Percentiles rank a stretch among this genome's conserved stretches.
Evolutionary conservation across 2,888 invertebrate species (phyloP).

Genomic region (Stomorhina lunata): DNA sequence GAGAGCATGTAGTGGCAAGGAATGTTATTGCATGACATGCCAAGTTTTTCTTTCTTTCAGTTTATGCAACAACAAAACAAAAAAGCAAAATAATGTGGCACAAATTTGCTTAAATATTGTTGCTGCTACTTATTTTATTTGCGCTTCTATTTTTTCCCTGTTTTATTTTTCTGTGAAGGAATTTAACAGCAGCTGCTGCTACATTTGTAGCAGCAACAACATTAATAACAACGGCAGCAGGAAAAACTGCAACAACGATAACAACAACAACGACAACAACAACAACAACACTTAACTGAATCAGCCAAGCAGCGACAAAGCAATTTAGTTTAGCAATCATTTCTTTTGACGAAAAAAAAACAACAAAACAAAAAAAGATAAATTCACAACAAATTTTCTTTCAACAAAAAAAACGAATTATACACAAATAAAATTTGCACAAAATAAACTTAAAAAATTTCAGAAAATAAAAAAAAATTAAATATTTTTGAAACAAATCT

Average conservation of each 20-base stretch:
- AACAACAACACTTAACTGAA: conserved; percentile 55
- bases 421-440: not conserved
- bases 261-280: conserved; percentile 7
- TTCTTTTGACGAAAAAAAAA: conserved; percentile 29
- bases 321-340: conserved; percentile 57
- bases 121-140: conserved; percentile 19
- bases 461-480: too few relatives aligned
- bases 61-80: not conserved
- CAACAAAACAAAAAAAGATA: conserved; percentile 12
- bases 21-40: conserved; percentile 52
- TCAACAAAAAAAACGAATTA: not conserved
- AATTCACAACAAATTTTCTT: not conserved
- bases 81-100: conserved; percentile 40
- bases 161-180: not conserved
- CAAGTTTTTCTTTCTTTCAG: conserved; percentile 45
- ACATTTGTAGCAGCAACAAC: not conserved
- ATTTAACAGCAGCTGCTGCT: conserved; percentile 28
- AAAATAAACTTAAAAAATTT: conserved; percentile 31
- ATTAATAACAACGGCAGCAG: not conserved
- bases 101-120: conserved; percentile 48
- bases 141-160: not conserved
- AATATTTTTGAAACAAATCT: too few relatives aligned
- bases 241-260: not conserved
- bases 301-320: conserved; percentile 62
- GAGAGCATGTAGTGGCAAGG: conserved; percentile 41